phyloP scores from a whole-genome alignment of 1,140 invertebrate species.

The Limonius californicus region DNA sequence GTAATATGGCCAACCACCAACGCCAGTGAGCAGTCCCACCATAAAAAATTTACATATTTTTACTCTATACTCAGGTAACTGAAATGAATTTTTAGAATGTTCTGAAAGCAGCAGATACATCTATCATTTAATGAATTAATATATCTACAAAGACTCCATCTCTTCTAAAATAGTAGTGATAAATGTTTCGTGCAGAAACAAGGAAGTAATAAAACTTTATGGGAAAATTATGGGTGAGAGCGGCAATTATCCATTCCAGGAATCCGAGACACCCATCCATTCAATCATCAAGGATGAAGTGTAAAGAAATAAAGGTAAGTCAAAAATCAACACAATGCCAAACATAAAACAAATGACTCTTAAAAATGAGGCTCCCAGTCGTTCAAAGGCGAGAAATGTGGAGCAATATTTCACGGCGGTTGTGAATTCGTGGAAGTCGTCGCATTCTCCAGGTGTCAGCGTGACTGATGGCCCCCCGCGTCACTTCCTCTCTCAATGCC shows the following conservation, averaged over 20 bases:
- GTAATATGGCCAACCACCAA: too few relatives aligned
- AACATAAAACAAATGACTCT: slow-evolving; percentile 33
- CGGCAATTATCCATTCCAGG: not conserved
- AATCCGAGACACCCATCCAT: not conserved
- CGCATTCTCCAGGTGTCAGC: slow-evolving; percentile 44
- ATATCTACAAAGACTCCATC: too few relatives aligned
- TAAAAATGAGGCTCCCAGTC: slow-evolving; percentile 27
- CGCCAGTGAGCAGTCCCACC: too few relatives aligned
- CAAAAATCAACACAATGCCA: slow-evolving; percentile 16
- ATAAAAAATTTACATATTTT: too few relatives aligned
- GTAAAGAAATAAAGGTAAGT: slow-evolving; percentile 8
- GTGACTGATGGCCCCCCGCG: slow-evolving; percentile 41
- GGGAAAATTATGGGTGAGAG: too few relatives aligned
- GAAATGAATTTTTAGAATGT: too few relatives aligned
- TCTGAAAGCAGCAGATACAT: too few relatives aligned
- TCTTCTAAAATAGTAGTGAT: too few relatives aligned
- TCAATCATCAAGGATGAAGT: not conserved
- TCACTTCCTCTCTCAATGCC: slow-evolving; percentile 38
- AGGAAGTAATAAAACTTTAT: too few relatives aligned
- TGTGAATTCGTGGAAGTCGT: slow-evolving; percentile 43
- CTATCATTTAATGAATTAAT: too few relatives aligned
- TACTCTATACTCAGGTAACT: too few relatives aligned
- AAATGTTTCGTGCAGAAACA: too few relatives aligned
- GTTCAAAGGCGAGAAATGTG: slow-evolving; percentile 33
- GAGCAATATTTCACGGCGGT: slow-evolving; percentile 37